Percentiles rank a stretch among this genome's conserved stretches.
Conservation (phyloP, 2,888 invertebrate genomes). For the Exephanes ischioxanthus region DNA sequence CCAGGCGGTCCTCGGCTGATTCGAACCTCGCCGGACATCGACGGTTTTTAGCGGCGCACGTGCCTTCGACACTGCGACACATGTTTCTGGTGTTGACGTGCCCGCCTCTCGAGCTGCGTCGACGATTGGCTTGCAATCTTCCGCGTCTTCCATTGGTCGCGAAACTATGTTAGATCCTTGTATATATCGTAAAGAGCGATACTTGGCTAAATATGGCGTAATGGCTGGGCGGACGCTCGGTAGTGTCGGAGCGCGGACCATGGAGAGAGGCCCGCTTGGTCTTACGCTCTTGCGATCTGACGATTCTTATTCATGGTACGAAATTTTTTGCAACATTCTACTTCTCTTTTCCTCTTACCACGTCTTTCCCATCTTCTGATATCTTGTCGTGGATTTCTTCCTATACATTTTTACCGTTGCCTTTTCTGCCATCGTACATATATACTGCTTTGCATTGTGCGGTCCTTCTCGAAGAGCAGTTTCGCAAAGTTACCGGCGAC, state of each 20-base stretch:
- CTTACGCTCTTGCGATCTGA: conserved; percentile 25
- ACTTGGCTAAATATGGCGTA: not conserved
- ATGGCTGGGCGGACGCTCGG: not conserved
- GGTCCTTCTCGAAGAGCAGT: not conserved
- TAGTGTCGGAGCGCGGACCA: conserved; percentile 62
- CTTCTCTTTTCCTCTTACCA: too few species aligned
- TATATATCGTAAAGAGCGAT: not conserved
- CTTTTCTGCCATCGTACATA: not conserved
- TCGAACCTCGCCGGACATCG: conserved; percentile 62
- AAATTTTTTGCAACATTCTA: not conserved
- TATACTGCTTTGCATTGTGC: not conserved
- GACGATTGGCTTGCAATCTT: conserved; percentile 51
- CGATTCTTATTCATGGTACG: conserved; percentile 30
- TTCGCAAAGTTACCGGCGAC: not conserved
- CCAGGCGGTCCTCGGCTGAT: conserved; percentile 85
- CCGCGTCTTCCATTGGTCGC: conserved; percentile 39
- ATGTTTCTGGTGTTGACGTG: conserved; percentile 71
- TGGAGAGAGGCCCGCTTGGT: conserved; percentile 60
- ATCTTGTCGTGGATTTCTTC: too few species aligned
- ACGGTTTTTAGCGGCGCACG: conserved; percentile 76
- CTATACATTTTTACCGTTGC: too few species aligned
- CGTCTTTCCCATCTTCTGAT: too few species aligned
- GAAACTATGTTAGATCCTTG: not conserved
- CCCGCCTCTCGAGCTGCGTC: conserved; percentile 35
- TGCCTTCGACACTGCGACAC: conserved; percentile 73